A percentile compares a stretch with the other conserved stretches of the same genome.
Evolutionary conservation across 2,113 vertebrate species (phyloP).

Genomic region (Morone saxatilis): DNA sequence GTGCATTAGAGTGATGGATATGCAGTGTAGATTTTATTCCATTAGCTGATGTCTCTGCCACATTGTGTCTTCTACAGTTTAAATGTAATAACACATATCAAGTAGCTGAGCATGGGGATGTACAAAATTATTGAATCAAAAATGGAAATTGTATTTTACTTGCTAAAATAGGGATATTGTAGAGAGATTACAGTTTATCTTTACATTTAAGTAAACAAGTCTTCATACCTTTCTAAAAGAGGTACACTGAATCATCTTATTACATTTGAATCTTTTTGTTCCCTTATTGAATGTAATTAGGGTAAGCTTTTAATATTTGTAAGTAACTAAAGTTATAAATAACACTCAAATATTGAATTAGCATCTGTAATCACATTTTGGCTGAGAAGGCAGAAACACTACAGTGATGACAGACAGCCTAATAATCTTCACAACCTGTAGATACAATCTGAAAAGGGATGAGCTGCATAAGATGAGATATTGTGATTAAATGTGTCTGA

Average conservation of each 20-base stretch:
- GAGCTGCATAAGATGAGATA: background rate
- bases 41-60: background rate
- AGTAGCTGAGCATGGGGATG: background rate
- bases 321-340: background rate
- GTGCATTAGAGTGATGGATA: constrained; percentile 20
- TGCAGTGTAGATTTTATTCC: background rate
- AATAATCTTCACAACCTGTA: background rate
- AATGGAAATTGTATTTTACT: background rate
- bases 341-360: background rate
- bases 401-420: background rate
- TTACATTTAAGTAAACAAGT: background rate
- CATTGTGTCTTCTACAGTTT: background rate
- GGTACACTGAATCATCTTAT: background rate
- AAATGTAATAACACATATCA: background rate
- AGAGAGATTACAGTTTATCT: background rate
- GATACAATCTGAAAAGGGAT: no score
- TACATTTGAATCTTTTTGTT: background rate
- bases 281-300: background rate
- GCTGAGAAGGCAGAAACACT: background rate
- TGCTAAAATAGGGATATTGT: no score
- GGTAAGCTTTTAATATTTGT: background rate
- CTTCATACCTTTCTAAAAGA: background rate
- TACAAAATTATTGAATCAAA: background rate
- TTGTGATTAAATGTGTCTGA: background rate
- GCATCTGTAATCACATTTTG: constrained; percentile 4